Evolutionary conservation across 2,113 vertebrate species (phyloP).

Genomic region (Rana temporaria): DNA sequence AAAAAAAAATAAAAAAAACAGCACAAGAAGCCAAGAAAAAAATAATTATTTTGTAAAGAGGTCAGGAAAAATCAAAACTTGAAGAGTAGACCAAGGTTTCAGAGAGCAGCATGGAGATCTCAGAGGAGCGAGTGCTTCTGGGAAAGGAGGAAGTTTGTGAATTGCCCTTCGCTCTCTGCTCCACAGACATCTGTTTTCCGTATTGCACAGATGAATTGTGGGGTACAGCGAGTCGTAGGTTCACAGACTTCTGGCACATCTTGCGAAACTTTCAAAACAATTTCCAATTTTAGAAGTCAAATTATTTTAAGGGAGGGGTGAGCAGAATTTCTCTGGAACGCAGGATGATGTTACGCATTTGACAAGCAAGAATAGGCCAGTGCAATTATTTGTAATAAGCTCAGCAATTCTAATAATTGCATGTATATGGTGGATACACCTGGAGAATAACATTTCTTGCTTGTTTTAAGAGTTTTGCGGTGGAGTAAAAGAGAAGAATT

Average conservation of each 20-base stretch:
- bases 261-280: background rate
- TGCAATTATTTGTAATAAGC: slow-evolving; percentile 22
- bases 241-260: slow-evolving; percentile 20
- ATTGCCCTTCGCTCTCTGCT: slow-evolving; percentile 27
- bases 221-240: background rate
- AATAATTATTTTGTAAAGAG: background rate
- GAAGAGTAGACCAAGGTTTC: background rate
- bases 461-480: no score
- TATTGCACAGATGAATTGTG: slow-evolving; percentile 1
- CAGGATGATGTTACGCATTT: background rate
- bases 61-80: slow-evolving; percentile 17
- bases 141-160: slow-evolving; percentile 34
- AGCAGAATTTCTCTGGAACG: background rate
- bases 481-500: no score
- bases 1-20: no score
- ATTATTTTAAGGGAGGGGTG: background rate
- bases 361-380: background rate
- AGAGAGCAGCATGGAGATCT: background rate
- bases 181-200: slow-evolving; percentile 35
- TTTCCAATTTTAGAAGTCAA: slow-evolving; percentile 32
- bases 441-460: background rate
- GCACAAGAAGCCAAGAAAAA: background rate
- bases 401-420: slow-evolving; percentile 8
- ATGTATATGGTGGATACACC: slow-evolving; percentile 8
- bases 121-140: slow-evolving; percentile 29